Conservation (phyloP, 2,113 vertebrate genomes). For the Diphyllodes magnificus region DNA sequence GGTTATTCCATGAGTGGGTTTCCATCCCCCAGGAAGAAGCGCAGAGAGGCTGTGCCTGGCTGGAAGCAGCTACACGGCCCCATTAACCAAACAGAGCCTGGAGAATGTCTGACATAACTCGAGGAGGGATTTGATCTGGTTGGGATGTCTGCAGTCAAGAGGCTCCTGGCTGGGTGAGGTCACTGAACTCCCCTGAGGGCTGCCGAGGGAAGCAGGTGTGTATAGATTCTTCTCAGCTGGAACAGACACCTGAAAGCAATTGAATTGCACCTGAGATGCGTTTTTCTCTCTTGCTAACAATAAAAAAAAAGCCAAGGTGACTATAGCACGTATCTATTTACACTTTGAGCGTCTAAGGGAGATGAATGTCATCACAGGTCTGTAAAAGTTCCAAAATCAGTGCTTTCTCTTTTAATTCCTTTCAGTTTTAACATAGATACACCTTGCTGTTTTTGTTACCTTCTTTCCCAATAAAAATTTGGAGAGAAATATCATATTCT, state of each 20-base stretch:
- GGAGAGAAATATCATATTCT: background rate
- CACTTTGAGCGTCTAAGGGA: background rate
- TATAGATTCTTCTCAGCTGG: background rate
- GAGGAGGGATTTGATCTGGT: background rate
- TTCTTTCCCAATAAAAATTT: background rate
- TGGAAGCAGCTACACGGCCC: background rate
- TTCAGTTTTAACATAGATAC: background rate
- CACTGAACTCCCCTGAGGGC: accelerated
- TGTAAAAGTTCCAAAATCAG: background rate
- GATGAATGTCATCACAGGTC: background rate
- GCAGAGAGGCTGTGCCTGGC: background rate
- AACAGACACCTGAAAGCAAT: background rate
- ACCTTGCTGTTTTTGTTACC: background rate
- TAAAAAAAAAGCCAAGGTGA: background rate
- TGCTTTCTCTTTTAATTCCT: background rate
- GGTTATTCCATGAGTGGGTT: background rate
- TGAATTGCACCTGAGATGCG: background rate
- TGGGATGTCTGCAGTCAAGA: background rate
- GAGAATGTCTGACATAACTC: background rate
- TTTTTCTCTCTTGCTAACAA: background rate
- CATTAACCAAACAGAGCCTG: background rate
- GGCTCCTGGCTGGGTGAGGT: accelerated
- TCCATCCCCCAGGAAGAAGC: background rate
- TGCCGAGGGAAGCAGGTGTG: background rate
- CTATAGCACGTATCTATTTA: too few relatives aligned